Evolutionary conservation across 2,888 invertebrate genomes (phyloP).

Genomic region (Drosophila yooni): DNA sequence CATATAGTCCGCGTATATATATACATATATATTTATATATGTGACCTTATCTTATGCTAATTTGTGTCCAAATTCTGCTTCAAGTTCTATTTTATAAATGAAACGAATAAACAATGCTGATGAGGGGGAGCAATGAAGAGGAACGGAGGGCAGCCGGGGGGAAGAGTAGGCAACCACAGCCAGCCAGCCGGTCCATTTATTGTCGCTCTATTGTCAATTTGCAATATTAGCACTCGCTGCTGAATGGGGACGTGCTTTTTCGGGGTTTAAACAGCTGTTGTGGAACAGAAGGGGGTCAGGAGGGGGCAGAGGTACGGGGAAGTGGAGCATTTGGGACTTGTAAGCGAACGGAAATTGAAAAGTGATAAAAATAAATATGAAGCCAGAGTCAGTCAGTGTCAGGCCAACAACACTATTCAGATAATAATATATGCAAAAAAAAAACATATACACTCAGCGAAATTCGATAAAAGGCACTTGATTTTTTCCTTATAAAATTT

Average conservation of each 20-base stretch:
- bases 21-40: background rate
- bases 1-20: background rate
- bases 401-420: slow-evolving; percentile 30
- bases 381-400: slow-evolving; percentile 54
- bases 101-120: slow-evolving; percentile 58
- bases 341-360: slow-evolving; percentile 71
- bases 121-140: background rate
- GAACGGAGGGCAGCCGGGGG: background rate
- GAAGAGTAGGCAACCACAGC: background rate
- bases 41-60: slow-evolving; percentile 72
- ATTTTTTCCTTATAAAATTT: background rate
- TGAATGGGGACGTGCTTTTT: slow-evolving; percentile 43
- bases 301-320: background rate
- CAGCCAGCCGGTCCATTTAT: slow-evolving; percentile 60
- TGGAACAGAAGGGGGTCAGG: no score
- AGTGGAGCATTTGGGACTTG: slow-evolving; percentile 44
- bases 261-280: slow-evolving; percentile 18
- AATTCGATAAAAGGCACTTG: background rate
- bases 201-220: slow-evolving; percentile 75
- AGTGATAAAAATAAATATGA: slow-evolving; percentile 77
- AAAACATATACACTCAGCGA: background rate
- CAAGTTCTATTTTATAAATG: slow-evolving; percentile 60
- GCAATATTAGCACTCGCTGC: slow-evolving; percentile 67
- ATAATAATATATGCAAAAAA: slow-evolving; percentile 56
- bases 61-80: slow-evolving; percentile 45